phyloP scores from a whole-genome alignment of 2,888 invertebrate genomes.

The Mythimna albipuncta region DNA sequence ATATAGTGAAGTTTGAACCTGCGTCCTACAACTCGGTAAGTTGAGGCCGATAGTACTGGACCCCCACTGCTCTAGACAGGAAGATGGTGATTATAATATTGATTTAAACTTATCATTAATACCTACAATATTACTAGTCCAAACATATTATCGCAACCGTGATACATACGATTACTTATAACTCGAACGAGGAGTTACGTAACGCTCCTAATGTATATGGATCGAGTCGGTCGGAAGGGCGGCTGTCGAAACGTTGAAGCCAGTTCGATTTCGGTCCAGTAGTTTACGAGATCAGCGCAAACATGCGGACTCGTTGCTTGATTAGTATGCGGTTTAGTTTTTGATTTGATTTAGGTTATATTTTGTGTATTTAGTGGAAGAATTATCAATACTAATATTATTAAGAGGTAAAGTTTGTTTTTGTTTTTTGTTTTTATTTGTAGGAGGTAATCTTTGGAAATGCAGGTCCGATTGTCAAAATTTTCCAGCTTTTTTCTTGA shows the following conservation, averaged over 20 bases:
- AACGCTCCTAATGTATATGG: constrained; percentile 32
- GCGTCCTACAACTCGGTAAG: no score
- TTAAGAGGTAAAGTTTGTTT: no score
- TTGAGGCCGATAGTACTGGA: no score
- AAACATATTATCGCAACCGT: constrained; percentile 35
- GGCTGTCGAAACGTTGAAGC: constrained; percentile 51
- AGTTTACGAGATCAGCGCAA: constrained; percentile 57
- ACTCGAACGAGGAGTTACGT: constrained; percentile 42
- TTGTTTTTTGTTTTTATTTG: no score
- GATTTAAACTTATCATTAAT: neutral
- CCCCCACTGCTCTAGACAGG: no score
- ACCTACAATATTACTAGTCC: neutral
- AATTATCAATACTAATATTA: neutral
- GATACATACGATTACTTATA: constrained; percentile 42
- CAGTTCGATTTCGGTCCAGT: constrained; percentile 55
- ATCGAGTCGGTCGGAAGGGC: constrained; percentile 62
- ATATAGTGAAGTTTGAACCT: no score
- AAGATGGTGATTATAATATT: no score
- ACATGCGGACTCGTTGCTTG: constrained; percentile 47
- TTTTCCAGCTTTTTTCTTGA: no score
- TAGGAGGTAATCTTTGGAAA: no score
- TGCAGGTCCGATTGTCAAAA: no score
- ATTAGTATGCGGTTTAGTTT: constrained; percentile 42
- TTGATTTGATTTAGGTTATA: constrained; percentile 12
- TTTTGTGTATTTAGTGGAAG: constrained; percentile 6